phyloP scores from a whole-genome alignment of 2,113 vertebrate species.

The Chaetura pelagica region DNA sequence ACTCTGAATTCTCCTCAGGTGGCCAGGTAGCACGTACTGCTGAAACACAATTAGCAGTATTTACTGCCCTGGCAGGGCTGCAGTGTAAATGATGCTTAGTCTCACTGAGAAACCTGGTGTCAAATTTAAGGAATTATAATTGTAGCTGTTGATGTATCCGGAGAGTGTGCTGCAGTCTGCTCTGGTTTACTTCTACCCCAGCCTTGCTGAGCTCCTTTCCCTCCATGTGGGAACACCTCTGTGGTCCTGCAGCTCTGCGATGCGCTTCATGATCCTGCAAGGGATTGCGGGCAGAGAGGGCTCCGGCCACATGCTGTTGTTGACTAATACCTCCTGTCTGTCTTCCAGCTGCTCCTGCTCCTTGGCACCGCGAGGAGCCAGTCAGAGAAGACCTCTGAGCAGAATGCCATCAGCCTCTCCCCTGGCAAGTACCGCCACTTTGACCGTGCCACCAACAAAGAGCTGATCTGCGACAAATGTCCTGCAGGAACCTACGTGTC shows the following conservation, averaged over 20 bases:
- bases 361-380: constrained; percentile 78
- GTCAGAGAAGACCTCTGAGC: constrained; percentile 73
- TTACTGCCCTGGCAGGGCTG: constrained; percentile 3
- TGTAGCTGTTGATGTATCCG: accelerated
- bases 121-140: background rate
- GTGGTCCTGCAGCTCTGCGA: background rate
- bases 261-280: background rate
- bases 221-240: background rate
- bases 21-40: background rate
- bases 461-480: constrained; percentile 93
- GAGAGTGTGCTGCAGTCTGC: accelerated
- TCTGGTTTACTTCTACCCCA: accelerated
- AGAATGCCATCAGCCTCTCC: constrained; percentile 75
- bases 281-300: background rate
- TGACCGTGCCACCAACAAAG: constrained; percentile 81
- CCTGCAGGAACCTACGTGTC: constrained; percentile 93
- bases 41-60: constrained; percentile 41
- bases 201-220: accelerated
- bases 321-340: constrained; percentile 13
- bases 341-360: constrained; percentile 85
- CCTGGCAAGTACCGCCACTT: constrained; percentile 86
- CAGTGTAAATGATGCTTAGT: constrained; percentile 38
- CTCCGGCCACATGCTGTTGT: accelerated
- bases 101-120: background rate
- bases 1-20: constrained; percentile 5